Conservation (phyloP, 2,888 invertebrate species). For the Ecliptopera silaceata region DNA sequence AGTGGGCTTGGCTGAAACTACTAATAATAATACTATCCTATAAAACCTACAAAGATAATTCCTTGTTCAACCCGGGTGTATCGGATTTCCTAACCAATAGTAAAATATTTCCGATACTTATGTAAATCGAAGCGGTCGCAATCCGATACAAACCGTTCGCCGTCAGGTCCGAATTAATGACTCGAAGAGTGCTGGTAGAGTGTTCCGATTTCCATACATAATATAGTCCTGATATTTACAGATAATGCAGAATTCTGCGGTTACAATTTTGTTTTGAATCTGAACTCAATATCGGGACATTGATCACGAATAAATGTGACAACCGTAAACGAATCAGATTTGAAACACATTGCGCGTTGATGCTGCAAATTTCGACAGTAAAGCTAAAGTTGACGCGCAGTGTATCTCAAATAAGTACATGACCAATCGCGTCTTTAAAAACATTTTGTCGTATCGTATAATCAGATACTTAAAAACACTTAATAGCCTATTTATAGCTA, state of each 20-base stretch:
- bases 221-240: slow-evolving; percentile 21
- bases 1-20: too few species aligned
- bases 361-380: too few species aligned
- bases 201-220: slow-evolving; percentile 46
- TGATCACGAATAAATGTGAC: too few species aligned
- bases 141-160: slow-evolving; percentile 51
- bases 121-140: slow-evolving; percentile 44
- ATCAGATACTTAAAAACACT: neutral
- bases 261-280: neutral
- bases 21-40: too few species aligned
- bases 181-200: slow-evolving; percentile 44
- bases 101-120: slow-evolving; percentile 40
- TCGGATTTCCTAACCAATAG: slow-evolving; percentile 14
- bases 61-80: slow-evolving; percentile 5
- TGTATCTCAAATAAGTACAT: neutral
- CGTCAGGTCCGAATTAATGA: slow-evolving; percentile 51
- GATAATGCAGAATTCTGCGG: neutral
- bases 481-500: neutral
- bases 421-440: too few species aligned
- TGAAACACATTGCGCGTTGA: too few species aligned
- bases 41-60: neutral
- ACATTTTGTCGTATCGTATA: too few species aligned
- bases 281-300: too few species aligned
- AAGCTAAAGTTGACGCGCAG: too few species aligned
- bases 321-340: too few species aligned